Percentiles rank a stretch among this genome's conserved stretches.
phyloP scores from a whole-genome alignment of 2,113 vertebrate species.

The Sceloporus undulatus region DNA sequence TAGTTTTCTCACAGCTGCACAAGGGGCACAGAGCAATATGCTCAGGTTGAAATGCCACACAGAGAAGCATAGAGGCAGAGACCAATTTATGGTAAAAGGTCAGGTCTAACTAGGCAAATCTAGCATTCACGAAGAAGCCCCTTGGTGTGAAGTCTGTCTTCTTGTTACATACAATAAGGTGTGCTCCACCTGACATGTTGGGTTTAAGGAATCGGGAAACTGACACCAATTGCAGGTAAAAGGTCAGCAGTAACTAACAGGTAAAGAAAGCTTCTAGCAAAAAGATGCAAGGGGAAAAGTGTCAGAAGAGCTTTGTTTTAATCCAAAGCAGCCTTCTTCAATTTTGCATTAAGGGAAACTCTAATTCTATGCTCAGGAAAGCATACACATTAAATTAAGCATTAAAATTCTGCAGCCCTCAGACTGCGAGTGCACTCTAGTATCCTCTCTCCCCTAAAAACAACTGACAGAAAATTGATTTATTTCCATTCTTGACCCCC shows the following conservation, averaged over 20 bases:
- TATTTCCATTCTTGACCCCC: too few relatives aligned
- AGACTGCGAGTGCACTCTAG: too few relatives aligned
- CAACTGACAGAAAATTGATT: too few relatives aligned
- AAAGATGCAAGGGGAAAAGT: neutral
- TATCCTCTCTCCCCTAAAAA: too few relatives aligned
- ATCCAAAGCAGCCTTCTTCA: neutral
- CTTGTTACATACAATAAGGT: neutral
- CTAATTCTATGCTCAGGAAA: neutral
- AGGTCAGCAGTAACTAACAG: neutral
- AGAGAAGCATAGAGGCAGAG: neutral
- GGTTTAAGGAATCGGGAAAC: neutral
- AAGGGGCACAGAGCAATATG: neutral
- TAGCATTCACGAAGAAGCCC: neutral
- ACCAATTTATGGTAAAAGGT: fast-evolving
- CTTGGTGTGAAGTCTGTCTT: neutral
- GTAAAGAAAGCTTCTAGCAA: neutral
- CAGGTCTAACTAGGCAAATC: slow-evolving; percentile 29
- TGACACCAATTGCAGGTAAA: fast-evolving
- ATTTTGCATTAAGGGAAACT: neutral
- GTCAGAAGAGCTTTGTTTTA: neutral
- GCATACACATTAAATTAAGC: neutral
- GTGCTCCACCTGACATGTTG: neutral
- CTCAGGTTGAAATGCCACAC: neutral
- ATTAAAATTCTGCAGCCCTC: too few relatives aligned
- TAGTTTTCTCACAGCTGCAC: slow-evolving; percentile 34